Evolutionary conservation across 1,140 invertebrate genomes (phyloP).

Genomic region (Caenorhabditis briggsae): DNA sequence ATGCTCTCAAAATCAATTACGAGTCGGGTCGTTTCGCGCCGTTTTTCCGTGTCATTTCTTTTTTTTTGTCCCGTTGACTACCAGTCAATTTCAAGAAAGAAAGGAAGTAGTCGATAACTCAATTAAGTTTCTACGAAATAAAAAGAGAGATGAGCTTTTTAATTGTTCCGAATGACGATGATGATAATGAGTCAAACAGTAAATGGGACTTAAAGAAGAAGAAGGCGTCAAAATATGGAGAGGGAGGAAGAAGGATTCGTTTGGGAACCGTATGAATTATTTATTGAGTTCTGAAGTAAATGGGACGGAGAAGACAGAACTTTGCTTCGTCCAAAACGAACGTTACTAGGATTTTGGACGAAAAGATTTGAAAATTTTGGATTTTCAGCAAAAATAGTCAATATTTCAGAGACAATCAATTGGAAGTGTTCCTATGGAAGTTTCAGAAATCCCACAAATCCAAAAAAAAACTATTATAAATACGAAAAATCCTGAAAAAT

Average conservation of each 20-base stretch:
- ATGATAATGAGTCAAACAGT: neutral
- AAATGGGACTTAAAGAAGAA: neutral
- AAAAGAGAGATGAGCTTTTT: neutral
- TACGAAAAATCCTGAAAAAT: too few relatives aligned
- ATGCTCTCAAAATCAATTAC: conserved; percentile 55
- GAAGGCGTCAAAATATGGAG: neutral
- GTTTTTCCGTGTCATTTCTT: neutral
- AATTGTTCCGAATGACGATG: conserved; percentile 1
- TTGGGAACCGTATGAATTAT: neutral
- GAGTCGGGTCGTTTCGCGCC: conserved; percentile 5
- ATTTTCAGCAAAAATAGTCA: too few relatives aligned
- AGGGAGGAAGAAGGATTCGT: neutral
- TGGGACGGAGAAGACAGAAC: neutral
- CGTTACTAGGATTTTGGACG: too few relatives aligned
- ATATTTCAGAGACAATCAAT: too few relatives aligned
- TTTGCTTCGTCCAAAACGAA: too few relatives aligned
- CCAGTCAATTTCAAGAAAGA: neutral
- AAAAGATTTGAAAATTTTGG: too few relatives aligned
- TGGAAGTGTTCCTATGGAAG: too few relatives aligned
- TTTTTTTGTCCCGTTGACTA: neutral
- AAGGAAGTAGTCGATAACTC: neutral
- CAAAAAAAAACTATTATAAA: too few relatives aligned
- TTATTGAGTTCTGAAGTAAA: neutral
- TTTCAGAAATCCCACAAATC: too few relatives aligned
- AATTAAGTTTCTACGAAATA: conserved; percentile 12